phyloP scores from a whole-genome alignment of 2,888 invertebrate species.

The Diplolepis rosae region DNA sequence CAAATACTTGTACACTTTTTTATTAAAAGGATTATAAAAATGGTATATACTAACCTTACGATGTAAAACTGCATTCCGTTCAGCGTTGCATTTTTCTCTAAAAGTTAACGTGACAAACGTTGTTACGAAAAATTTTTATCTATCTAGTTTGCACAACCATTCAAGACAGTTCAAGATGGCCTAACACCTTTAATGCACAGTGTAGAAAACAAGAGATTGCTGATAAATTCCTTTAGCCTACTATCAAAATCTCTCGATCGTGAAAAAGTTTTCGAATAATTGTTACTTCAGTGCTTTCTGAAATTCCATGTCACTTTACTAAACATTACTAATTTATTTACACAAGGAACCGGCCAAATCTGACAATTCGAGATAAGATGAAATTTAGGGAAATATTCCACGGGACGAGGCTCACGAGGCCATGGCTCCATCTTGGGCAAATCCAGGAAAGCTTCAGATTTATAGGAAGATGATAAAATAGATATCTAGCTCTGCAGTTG shows the following conservation, averaged over 20 bases:
- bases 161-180: neutral
- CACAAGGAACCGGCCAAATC: neutral
- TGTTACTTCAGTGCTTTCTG: neutral
- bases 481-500: too few species aligned
- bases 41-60: neutral
- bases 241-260: neutral
- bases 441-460: neutral
- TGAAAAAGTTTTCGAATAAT: neutral
- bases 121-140: neutral
- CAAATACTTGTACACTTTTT: neutral
- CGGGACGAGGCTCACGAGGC: too few species aligned
- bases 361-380: neutral
- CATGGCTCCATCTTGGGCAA: neutral
- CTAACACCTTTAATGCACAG: neutral
- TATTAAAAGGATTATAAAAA: neutral
- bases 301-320: neutral
- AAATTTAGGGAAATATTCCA: neutral
- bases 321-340: neutral
- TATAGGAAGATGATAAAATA: neutral
- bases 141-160: neutral
- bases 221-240: neutral
- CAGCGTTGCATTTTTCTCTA: neutral
- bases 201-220: neutral
- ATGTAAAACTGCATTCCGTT: neutral
- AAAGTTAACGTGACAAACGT: neutral